Evolutionary conservation across 2,113 vertebrate genomes (phyloP).

Genomic region (Sebastes schlegelii): DNA sequence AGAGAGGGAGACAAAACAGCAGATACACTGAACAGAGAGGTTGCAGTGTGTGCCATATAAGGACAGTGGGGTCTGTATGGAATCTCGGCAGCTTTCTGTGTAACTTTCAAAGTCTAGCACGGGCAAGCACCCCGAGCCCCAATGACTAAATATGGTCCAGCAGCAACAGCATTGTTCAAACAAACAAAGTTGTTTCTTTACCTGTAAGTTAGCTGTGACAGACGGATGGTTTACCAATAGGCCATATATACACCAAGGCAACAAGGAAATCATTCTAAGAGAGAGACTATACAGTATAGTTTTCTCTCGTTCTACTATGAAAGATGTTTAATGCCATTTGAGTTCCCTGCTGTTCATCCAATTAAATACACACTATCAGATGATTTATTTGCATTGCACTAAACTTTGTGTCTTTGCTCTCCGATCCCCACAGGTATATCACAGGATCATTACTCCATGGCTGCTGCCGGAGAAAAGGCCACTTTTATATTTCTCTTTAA

Average conservation of each 20-base stretch:
- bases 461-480: background rate
- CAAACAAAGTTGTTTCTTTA: conserved; percentile 75
- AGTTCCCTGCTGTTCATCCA: background rate
- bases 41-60: conserved; percentile 86
- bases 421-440: background rate
- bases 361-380: background rate
- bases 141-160: conserved; percentile 98
- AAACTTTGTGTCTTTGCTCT: background rate
- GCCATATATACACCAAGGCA: background rate
- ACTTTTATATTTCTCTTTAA: background rate
- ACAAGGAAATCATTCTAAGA: background rate
- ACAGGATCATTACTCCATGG: background rate
- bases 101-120: conserved; percentile 81
- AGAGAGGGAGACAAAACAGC: conserved; percentile 47
- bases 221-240: conserved; percentile 1
- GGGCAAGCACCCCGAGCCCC: conserved; percentile 78
- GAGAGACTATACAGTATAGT: background rate
- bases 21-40: conserved; percentile 73
- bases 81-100: conserved; percentile 86
- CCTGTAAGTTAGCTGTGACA: conserved; percentile 40
- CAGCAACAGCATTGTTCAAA: conserved; percentile 77
- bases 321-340: background rate
- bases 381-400: background rate
- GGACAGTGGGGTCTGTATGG: conserved; percentile 83
- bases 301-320: background rate